Base-by-base conservation (phyloP, 2,113 vertebrate genomes). In the Ailurus styani region DNA sequence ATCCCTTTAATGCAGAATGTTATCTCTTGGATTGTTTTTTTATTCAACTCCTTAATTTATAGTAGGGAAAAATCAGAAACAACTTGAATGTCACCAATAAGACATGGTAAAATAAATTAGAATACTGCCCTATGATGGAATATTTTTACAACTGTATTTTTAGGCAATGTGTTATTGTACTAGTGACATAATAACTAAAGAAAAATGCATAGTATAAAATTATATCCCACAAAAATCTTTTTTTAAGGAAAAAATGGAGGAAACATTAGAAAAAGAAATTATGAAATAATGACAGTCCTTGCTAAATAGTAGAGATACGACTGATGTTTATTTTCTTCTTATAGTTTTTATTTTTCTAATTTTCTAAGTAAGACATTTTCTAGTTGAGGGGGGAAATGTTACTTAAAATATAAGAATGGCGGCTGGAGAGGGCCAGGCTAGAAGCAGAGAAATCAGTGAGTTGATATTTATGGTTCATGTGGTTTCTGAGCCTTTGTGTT, bases 321-420 rank as follows among this genome's bases (percentile, higher is more conserved):
- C 50, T 42, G 9, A 85, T 42, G 72, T 60, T 60, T 84, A 54
- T 81, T 97, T 95, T 73, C 17, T 75, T 77, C 14, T 88, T 84
- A n/a, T 40, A 75, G 78, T 37, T 57, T 73, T 95, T 95, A 70
- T 84, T 97, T 95, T 90, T 27, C 37, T 84, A 50, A 84, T 72
- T 90, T 92, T 64, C 55, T 89, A 86, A 87, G 4, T 60, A 50
- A 60, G 2, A 9, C 72, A 37, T 68, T 87, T 89, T 81, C 60
- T 90, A 55, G 68, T 3, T 2, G 37, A 27, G 21, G 20, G 20
- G 25, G 23, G 2, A 55, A 50, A 75, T 64, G 20, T 31, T 47
- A 34, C 34, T 31, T 66, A 81, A 79, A 95, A 52, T 64, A 6
- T 64, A 31, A 90, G 27, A 73, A 17, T 5, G n/a, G 27, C 40